Conservation (phyloP, 2,113 vertebrate species). For the Chaenogobius annularis region DNA sequence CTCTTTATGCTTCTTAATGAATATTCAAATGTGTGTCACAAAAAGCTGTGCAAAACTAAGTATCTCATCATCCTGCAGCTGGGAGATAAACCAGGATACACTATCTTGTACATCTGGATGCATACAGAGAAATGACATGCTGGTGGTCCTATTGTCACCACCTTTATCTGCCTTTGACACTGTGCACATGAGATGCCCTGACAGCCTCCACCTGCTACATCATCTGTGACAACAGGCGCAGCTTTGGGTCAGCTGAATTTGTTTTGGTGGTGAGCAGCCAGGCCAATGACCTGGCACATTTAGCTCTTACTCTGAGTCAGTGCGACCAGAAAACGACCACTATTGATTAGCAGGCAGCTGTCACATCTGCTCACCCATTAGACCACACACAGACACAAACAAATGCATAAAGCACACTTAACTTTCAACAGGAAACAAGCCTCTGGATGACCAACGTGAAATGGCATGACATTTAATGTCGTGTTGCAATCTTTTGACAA, state of each 20-base stretch:
- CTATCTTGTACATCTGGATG: background rate
- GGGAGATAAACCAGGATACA: background rate
- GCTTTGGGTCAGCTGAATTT: background rate
- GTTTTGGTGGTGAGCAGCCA: conserved; percentile 13
- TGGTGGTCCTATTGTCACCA: background rate
- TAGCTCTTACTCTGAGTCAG: conserved; percentile 20
- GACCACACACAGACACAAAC: background rate
- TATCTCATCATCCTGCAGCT: no score
- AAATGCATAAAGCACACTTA: background rate
- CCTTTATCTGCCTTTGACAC: background rate
- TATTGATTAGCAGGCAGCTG: conserved; percentile 56
- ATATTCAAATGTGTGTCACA: background rate
- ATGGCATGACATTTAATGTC: background rate
- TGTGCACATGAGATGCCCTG: conserved; percentile 12
- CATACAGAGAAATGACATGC: background rate
- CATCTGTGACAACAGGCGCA: conserved; percentile 4
- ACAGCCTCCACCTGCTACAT: conserved; percentile 8
- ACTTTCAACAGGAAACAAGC: background rate
- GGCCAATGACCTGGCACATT: conserved; percentile 29
- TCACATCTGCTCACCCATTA: conserved; percentile 44
- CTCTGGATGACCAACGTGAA: background rate
- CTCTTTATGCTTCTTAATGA: background rate
- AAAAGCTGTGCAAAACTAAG: no score
- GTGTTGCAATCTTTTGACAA: background rate
- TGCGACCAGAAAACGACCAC: conserved; percentile 33